Evolutionary conservation across 2,113 vertebrate species (phyloP).

Genomic region (Gulo gulo): DNA sequence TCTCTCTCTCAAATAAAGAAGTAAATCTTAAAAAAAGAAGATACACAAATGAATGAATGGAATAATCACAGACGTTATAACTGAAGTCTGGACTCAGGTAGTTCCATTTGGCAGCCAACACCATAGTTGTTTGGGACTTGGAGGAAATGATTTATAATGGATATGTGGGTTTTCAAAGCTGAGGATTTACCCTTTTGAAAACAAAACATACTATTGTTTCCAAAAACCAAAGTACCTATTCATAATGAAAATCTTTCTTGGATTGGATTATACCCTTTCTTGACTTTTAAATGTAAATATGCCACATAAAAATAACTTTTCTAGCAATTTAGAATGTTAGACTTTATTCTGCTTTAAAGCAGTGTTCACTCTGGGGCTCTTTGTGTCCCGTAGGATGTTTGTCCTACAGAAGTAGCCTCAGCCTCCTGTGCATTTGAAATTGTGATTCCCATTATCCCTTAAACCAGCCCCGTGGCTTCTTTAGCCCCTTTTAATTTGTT

Average conservation of each 20-base stretch:
- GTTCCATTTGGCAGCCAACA: background rate
- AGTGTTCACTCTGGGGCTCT: background rate
- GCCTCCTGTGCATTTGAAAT: background rate
- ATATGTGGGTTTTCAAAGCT: background rate
- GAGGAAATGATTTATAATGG: background rate
- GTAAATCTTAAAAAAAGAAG: background rate
- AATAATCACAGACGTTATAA: background rate
- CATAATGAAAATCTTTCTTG: background rate
- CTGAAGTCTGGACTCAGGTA: background rate
- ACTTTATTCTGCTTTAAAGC: background rate
- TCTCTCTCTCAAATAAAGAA: background rate
- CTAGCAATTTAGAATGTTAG: background rate
- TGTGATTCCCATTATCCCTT: background rate
- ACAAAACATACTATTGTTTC: background rate
- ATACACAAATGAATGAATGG: background rate
- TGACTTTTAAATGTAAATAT: background rate
- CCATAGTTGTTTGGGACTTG: background rate
- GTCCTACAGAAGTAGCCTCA: background rate
- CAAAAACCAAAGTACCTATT: background rate
- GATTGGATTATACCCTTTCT: background rate
- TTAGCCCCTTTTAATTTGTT: background rate
- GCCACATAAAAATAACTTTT: background rate
- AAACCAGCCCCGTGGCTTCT: background rate
- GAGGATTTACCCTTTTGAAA: background rate
- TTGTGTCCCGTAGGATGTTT: no score